Base-by-base conservation (phyloP, 2,797 vertebrate species). In the Pantherophis vulpinus region DNA sequence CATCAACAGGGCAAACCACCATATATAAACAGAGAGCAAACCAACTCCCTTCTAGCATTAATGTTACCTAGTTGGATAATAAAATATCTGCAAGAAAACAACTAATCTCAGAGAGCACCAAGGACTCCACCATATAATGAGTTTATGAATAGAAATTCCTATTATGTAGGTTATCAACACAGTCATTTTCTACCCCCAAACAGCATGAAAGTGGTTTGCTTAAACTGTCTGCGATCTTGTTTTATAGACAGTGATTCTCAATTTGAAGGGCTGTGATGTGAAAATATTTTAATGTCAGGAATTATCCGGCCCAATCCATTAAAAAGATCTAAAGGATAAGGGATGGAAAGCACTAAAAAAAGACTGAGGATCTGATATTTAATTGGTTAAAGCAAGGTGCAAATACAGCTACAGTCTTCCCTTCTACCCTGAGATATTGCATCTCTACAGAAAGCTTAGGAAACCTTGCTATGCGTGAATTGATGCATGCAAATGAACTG, bases 121-220 rank as follows among this genome's bases (percentile, higher is more conserved):
- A 74, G 16, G 6, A 37, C 6, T 37, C 66, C 66, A 92, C 83
- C 94, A 95, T 96, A 94, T 83, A 83, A 83, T 83, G 37, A 83
- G 10, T 0, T 47, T 83, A 83, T 83, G 37, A 47, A 83, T 11
- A 47, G 74, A 47, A 47, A 47, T 83, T 83, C 37, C 20, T 25
- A 23, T 25, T 23, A 25, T 42, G 74, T 83, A 83, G 20, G 18
- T 20, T 83, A 83, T 42, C 10, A 4, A 47, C 20, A 47, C 4
- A 42, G 74, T 47, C 37, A 12, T 47, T 83, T 47, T 47, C 74
- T 23, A 83, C 4, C 37, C 37, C 37, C 42, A 37, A 83, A 11
- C 74, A 11, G 1, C 37, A 23, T 79, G 74, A 79, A 61, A 89
- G 6, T 59, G 20, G 32, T 47, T 60, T 37, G 13, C 23, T 89